Base-by-base conservation (phyloP, 2,113 vertebrate species). In the Xyliphius kryptos region DNA sequence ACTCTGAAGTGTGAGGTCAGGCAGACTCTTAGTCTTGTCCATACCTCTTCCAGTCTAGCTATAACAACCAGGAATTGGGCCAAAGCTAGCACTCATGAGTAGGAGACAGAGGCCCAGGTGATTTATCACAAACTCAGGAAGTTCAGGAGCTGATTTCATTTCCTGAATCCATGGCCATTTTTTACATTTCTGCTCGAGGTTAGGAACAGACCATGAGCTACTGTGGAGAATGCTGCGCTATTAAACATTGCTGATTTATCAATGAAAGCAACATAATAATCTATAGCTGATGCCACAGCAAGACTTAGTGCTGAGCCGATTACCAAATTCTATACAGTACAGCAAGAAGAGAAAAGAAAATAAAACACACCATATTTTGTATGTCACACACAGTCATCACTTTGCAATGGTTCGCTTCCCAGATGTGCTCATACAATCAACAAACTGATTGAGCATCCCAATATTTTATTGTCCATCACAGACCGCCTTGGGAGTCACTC, bases 11-110 rank as follows among this genome's bases (percentile, higher is more conserved):
- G 9, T 54, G 9, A 55, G 32, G 32, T 55, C 52, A 37, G 52
- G n/a, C n/a, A n/a, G n/a, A 37, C 22, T 6, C 12, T 52, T 21
- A 26, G 13, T 26, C 50, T 14, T 26, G 50, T 22, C 22, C 51
- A 36, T 36, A 54, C n/a, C 22, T 52, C 6, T n/a, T 36, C 51
- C 17, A n/a, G 51, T 26, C 21, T 53, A 7, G 10, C 3, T 9
- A 36, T 9, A 19, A 12, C 32, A 55, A 8, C n/a, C 32, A 38
- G 53, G 15, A 17, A 55, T 38, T 1, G 5, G 15, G 53, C 15
- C 53, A 55, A 38, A 37, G 32, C 10, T 54, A 55, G 15, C n/a
- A 55, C 9, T 55, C 32, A 54, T 4, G n/a, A 54, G 22, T 36
- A 16, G 51, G n/a, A 16, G 22, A 53, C 7, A 36, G 8, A 5